Conservation (phyloP, 35 echinoderm and acorn worm species). For the Lytechinus variegatus region DNA sequence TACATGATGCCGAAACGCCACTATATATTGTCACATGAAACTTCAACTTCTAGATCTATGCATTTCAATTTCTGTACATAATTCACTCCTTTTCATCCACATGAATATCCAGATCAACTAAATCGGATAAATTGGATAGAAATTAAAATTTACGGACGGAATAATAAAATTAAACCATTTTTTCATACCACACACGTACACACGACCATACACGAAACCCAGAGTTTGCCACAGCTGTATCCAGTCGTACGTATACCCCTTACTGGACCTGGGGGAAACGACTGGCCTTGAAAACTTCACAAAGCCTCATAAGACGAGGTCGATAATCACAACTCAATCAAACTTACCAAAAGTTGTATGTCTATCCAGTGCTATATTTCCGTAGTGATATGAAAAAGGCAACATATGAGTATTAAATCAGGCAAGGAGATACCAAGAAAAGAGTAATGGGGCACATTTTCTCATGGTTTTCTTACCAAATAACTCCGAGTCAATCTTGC, state of each 20-base stretch:
- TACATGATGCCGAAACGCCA: too few relatives aligned
- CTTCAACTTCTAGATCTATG: too few relatives aligned
- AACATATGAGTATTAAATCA: neutral
- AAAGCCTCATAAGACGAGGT: neutral
- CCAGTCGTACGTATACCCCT: neutral
- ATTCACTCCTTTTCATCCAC: too few relatives aligned
- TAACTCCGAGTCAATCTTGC: neutral
- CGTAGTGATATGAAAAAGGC: neutral
- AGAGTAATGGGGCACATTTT: neutral
- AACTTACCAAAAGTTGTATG: neutral
- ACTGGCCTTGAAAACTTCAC: slow-evolving; percentile 17
- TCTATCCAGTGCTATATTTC: neutral
- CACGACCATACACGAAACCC: neutral
- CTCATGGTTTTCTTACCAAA: neutral
- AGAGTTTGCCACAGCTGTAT: neutral
- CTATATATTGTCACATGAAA: too few relatives aligned
- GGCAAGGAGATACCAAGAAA: neutral
- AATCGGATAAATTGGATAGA: too few relatives aligned
- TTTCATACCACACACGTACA: neutral
- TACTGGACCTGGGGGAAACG: neutral
- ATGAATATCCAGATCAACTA: too few relatives aligned
- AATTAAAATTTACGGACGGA: neutral
- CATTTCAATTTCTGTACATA: too few relatives aligned
- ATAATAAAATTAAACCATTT: neutral
- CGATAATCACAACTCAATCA: neutral